Evolutionary conservation across 2,888 invertebrate species (phyloP).

Genomic region (Papilio elwesi): DNA sequence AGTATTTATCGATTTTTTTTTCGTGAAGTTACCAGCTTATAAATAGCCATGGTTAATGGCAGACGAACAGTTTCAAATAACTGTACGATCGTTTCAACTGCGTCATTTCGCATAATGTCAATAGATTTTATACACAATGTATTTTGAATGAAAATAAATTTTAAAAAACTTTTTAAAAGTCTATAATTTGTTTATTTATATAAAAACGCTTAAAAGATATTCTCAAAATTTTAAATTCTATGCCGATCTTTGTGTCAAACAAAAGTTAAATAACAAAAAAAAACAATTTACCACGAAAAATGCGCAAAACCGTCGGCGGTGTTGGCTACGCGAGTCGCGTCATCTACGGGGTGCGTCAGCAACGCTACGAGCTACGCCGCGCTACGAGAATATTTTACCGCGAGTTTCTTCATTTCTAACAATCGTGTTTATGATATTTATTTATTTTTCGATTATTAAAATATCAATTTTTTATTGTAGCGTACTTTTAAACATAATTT

Average conservation of each 20-base stretch:
- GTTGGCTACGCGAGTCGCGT: slow-evolving; percentile 46
- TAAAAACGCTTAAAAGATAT: neutral
- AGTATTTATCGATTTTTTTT: slow-evolving; percentile 67
- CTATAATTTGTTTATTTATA: neutral
- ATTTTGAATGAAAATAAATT: neutral
- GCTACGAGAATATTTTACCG: slow-evolving; percentile 43
- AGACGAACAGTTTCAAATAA: slow-evolving; percentile 30
- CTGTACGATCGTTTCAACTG: slow-evolving; percentile 6
- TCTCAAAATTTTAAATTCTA: no score
- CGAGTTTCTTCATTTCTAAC: slow-evolving; percentile 30
- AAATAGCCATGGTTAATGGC: slow-evolving; percentile 40
- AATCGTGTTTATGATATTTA: no score
- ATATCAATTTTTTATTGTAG: no score
- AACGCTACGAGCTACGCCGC: slow-evolving; percentile 43
- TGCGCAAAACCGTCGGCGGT: slow-evolving; percentile 27
- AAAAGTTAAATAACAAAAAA: neutral
- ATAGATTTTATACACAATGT: neutral
- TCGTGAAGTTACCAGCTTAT: slow-evolving; percentile 41
- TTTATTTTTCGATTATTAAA: no score
- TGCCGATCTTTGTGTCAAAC: neutral
- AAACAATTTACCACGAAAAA: slow-evolving; percentile 11
- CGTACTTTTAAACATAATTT: no score
- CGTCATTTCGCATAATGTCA: slow-evolving; percentile 15
- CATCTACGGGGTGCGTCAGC: slow-evolving; percentile 52
- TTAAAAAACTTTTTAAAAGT: neutral